phyloP scores from a whole-genome alignment of 2,113 vertebrate species.

The Silurus glanis region DNA sequence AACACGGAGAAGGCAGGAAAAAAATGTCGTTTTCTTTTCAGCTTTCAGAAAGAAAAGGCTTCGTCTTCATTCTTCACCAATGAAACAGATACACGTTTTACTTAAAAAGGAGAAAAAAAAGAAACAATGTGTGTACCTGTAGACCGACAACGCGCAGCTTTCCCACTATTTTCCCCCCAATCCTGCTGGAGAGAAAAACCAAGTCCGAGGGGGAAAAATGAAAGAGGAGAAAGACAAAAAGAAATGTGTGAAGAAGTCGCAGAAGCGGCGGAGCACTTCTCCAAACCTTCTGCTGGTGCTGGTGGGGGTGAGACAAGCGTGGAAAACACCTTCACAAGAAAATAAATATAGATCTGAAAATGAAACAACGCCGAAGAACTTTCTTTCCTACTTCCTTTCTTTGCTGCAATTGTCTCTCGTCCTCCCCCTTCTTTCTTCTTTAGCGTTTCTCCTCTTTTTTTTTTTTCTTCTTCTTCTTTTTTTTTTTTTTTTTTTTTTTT shows the following conservation, averaged over 20 bases:
- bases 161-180: conserved; percentile 14
- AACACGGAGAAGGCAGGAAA: neutral
- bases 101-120: neutral
- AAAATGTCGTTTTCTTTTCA: conserved; percentile 31
- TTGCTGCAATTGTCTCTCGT: conserved; percentile 69
- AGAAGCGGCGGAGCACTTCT: conserved; percentile 5
- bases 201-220: conserved; percentile 33
- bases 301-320: conserved; percentile 9
- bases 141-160: conserved; percentile 12
- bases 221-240: conserved; percentile 9
- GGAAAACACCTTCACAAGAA: neutral
- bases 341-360: conserved; percentile 35
- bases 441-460: conserved; percentile 54
- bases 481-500: conserved; percentile 52
- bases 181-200: conserved; percentile 41
- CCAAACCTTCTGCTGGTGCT: neutral
- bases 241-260: conserved; percentile 14
- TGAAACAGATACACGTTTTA: neutral
- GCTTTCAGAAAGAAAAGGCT: conserved; percentile 22
- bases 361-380: conserved; percentile 61
- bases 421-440: conserved; percentile 68
- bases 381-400: conserved; percentile 72
- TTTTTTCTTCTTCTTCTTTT: conserved; percentile 59
- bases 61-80: neutral
- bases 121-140: neutral